Base-by-base conservation (phyloP, 2,113 vertebrate species). In the Percopsis transmontana region DNA sequence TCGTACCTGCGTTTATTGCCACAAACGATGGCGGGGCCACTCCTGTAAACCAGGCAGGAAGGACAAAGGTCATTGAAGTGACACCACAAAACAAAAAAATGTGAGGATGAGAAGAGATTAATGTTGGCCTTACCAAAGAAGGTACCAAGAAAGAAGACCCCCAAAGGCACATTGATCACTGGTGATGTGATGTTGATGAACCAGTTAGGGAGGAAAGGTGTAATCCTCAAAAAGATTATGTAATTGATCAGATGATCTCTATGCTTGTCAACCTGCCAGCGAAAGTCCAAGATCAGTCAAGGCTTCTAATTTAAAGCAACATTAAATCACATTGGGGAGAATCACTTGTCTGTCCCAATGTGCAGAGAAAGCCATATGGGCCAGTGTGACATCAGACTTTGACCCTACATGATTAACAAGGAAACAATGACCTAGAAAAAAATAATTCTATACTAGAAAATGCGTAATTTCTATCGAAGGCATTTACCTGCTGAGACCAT, bases 171-270 rank as follows among this genome's bases (percentile, higher is more conserved):
- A 0, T 99, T 97, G 87, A 99, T 98, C 81, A 99, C 93, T 66
- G 97, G 97, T 62, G 97, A 97, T 18, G 97, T 98, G 83, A 99
- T 99, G 89, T 99, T 99, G 91, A 99, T 99, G 90, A 99, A 99
- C 97, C 97, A 99, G 83, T 99, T 99, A 16, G 97, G 97, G 76
- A 99, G 95, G 79, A 99, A 99, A 18, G 97, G 97, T 2, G 97
- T 99, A 86, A 99, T 99, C 88, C 97, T 95, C 92, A 99, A 85
- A 90, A 99, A 99, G 89, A 99, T 96, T n/a, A 99, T 99, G 86
- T 99, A 99, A 90, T 99, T 98, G 81, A 99, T 98, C 60, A 99
- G 95, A 90, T 99, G 97, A 64, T 95, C 94, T 91, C 96, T 90
- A 60, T 98, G 97, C 72, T 95, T 92, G 74, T 99, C 97, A 79